Conservation (phyloP, 2,113 vertebrate genomes). For the Muntiacus muntjak region DNA sequence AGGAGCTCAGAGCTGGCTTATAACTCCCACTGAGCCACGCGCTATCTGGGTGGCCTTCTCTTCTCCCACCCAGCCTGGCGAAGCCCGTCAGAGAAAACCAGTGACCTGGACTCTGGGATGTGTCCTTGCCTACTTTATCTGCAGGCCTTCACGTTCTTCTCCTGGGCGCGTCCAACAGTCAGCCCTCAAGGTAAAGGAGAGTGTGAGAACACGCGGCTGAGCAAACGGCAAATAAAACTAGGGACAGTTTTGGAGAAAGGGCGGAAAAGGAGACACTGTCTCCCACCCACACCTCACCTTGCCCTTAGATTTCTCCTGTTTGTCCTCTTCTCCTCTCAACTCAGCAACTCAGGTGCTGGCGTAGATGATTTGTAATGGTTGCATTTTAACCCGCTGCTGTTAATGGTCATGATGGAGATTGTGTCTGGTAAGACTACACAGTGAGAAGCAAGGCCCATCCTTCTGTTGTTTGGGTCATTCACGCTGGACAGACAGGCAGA, state of each 20-base stretch:
- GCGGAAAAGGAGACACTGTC: background rate
- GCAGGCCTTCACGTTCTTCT: constrained; percentile 29
- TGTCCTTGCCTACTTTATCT: background rate
- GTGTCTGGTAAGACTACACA: background rate
- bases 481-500: background rate
- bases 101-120: background rate
- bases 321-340: background rate
- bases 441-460: background rate
- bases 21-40: constrained; percentile 12
- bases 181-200: constrained; percentile 48
- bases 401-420: background rate
- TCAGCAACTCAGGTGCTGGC: background rate
- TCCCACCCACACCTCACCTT: background rate
- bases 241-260: background rate
- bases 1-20: constrained; percentile 34
- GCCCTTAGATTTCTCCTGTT: background rate
- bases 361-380: background rate
- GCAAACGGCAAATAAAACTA: background rate
- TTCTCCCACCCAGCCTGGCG: background rate
- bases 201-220: background rate
- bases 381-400: background rate
- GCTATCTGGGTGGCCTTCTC: constrained; percentile 35
- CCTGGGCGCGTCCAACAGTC: background rate
- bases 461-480: background rate
- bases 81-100: constrained; percentile 50